Evolutionary conservation across 92 coral and sea anemone genomes (phyloP), one percentile per base, ranked within the genome.

Genomic region (Pocillopora meandrina): DNA sequence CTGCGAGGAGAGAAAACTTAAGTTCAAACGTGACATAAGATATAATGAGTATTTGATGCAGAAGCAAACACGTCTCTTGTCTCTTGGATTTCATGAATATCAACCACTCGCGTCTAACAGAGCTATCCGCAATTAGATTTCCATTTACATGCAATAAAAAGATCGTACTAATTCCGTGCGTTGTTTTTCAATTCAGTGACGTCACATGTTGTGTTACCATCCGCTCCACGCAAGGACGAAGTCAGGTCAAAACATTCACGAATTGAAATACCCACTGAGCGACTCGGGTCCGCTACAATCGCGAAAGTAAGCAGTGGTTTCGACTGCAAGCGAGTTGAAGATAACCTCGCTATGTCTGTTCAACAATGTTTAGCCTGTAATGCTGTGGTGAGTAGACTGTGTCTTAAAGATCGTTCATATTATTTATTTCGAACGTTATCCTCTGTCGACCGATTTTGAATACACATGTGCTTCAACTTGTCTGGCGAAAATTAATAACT

Each of bases 341-440:
- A 33, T 61, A 61, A 55, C 63, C 31, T 10, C 23, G 33, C 1
- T 61, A 84, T 84, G 88, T 84, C 88, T 33, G 56, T 75, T 35
- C 82, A 84, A 47, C 88, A 84, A 76, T 84, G 88, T 61, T 67
- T 84, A 64, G 88, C 88, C 33, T 84, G 88, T 67, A 84, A 84
- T 56, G 83, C 88, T 34, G 61, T 57, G 88, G 88, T 84, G 73
- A 84, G 88, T 76, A 60, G 36, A 76, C 23, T 76, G 31, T 62
- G 74, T 74, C 63, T 58, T 72, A 71, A 60, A 55, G 66, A 66
- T 58, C 82, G 61, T 21, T 67, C 61, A 64, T 34, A 57, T 72
- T 52, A 33, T 62, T 74, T 73, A 60, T 72, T 60, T 72, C 19
- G 80, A 49, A 63, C 72, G 52, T 74, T 63, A 49, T 61, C 65